These are phyloP conservation scores for Neodiprion lecontei DNA, from an alignment of 1,140 invertebrate genomes.

Conservation along the genomic window DNA sequence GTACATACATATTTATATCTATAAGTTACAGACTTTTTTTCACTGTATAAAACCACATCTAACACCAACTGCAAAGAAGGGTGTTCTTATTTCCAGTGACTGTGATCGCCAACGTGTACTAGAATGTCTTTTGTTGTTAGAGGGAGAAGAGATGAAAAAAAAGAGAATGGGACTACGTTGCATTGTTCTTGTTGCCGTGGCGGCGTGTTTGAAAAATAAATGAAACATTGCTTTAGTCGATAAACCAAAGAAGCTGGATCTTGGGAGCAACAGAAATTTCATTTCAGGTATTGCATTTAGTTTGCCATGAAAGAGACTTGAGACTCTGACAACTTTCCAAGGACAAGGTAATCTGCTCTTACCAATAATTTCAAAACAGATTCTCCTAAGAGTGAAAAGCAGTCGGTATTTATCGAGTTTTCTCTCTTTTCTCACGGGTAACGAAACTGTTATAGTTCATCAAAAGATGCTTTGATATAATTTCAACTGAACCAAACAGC, in stretches of 20 bases:
- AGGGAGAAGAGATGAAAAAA: not conserved
- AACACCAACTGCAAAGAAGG: too few relatives aligned
- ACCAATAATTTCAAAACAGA: not conserved
- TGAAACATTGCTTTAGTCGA: not conserved
- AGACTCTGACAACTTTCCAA: constrained; percentile 33
- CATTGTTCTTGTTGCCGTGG: not conserved
- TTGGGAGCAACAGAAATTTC: constrained; percentile 15
- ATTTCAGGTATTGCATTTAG: constrained; percentile 22
- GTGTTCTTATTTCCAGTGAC: too few relatives aligned
- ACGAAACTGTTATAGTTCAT: not conserved
- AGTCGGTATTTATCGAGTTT: not conserved
- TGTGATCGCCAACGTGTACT: too few relatives aligned
- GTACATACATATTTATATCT: not conserved
- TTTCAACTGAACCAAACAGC: not conserved
- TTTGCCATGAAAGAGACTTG: constrained; percentile 44
- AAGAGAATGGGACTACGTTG: not conserved
- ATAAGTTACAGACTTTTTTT: not conserved
- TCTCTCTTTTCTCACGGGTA: not conserved
- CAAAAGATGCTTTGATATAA: not conserved
- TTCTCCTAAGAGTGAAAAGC: too few relatives aligned
- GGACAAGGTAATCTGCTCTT: constrained; percentile 40
- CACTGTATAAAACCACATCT: not conserved
- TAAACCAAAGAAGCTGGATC: constrained; percentile 14
- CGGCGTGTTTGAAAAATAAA: not conserved
- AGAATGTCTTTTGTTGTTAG: too few relatives aligned